Conservation (phyloP, 1,140 invertebrate genomes). For the Octopus sinensis region DNA sequence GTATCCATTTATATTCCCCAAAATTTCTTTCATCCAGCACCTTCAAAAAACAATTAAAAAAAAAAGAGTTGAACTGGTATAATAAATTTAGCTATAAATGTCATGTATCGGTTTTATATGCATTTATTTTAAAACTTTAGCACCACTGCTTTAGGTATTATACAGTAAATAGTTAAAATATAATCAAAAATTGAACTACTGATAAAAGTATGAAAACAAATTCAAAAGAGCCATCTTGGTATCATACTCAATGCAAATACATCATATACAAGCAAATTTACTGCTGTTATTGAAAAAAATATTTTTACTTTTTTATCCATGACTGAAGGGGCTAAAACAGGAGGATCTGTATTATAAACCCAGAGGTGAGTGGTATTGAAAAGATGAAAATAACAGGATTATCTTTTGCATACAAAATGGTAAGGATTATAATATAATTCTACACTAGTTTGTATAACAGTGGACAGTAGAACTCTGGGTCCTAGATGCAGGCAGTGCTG, state of each 20-base stretch:
- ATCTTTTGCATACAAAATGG: too few species aligned
- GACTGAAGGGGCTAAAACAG: too few species aligned
- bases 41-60: conserved; percentile 28
- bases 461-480: too few species aligned
- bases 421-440: too few species aligned
- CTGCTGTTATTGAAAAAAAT: too few species aligned
- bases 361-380: too few species aligned
- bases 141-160: background rate
- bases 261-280: too few species aligned
- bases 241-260: background rate
- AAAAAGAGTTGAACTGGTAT: background rate
- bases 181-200: background rate
- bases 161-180: background rate
- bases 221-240: background rate
- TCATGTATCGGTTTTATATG: background rate
- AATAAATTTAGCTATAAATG: background rate
- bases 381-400: too few species aligned
- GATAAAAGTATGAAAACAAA: background rate
- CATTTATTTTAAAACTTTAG: background rate
- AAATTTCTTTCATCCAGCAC: conserved; percentile 87
- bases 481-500: too few species aligned
- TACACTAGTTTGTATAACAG: too few species aligned
- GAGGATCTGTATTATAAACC: too few species aligned
- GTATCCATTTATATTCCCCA: conserved; percentile 81
- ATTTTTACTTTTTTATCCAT: too few species aligned